Evolutionary conservation across 1,140 invertebrate genomes (phyloP), one percentile per base, ranked within the genome.

Genomic region (Lepidurus apus): DNA sequence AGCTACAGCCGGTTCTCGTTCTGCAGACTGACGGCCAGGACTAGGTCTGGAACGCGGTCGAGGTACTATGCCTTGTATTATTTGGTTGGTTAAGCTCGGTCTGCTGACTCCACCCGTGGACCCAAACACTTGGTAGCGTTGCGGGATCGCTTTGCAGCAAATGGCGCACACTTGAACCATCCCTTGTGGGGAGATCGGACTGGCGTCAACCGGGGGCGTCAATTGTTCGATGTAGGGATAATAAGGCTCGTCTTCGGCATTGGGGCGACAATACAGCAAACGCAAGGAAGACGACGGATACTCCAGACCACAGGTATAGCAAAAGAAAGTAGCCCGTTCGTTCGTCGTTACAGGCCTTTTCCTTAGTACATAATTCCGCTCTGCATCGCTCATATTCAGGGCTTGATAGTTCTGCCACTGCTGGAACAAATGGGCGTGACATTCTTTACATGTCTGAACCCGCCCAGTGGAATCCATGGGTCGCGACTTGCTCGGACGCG

Each of bases 151-250:
- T 85, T 93, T 93, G 85, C 92, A 93, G 86, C 95, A 97, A 75
- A 90, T 89, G 79, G 91, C 91, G 86, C 94, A 96, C 80, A 95
- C 83, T 80, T 85, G 84, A 11, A 87, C 87, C 82, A 86, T 83
- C 43, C 90, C 92, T 85, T 93, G 90, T 76, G 91, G 90, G 84
- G 90, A 92, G 80, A 96, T 92, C 43, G 93, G 93, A 86, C 91
- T 92, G 81, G 94, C 93, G 82, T 94, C 93, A 74, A 90, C 89
- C 53, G 92, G 92, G 77, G 92, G 89, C 84, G 90, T 91, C 80
- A 95, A 86, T 80, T 89, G 89, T 82, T 91, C 91, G 78, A 97
- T 91, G 86, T 94, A 94, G 1, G 94, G 93, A 87, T 93, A 96
- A 85, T 92, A 95, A 34, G 93, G 91, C 84, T 96, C 94, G 85